Percentiles rank a stretch among this genome's conserved stretches.
These are phyloP conservation scores for Trachythela sp. DNA, from an alignment of 64 coral and sea anemone genomes.

Conservation along the genomic window DNA sequence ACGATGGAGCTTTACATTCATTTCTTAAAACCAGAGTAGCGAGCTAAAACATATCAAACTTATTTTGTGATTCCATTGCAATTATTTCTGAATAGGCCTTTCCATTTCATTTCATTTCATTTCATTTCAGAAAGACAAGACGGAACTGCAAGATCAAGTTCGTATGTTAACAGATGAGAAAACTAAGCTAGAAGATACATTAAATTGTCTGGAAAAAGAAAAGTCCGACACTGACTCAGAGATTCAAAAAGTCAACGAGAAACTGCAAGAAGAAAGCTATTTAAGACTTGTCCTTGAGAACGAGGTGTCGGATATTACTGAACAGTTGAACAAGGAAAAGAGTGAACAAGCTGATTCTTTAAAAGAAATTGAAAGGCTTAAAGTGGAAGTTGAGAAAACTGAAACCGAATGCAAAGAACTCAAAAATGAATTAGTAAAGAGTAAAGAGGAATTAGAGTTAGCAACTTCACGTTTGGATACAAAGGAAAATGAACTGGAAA, in stretches of 20 bases:
- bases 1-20: too few species aligned
- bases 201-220: not conserved
- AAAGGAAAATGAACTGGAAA: conserved; percentile 64
- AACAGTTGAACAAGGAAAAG: not conserved
- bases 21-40: too few species aligned
- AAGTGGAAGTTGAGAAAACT: not conserved
- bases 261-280: conserved; percentile 5
- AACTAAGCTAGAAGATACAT: not conserved
- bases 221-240: not conserved
- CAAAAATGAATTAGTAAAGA: not conserved
- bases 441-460: conserved; percentile 54
- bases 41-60: too few species aligned
- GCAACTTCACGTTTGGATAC: conserved; percentile 56
- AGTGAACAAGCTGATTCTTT: not conserved
- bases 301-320: not conserved
- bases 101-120: not conserved
- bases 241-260: not conserved
- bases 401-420: not conserved
- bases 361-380: not conserved
- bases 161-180: not conserved
- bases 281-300: not conserved
- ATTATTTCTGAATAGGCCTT: too few species aligned
- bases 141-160: not conserved
- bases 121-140: not conserved
- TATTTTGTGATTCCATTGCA: too few species aligned